A percentile compares a stretch with the other conserved stretches of the same genome.
Evolutionary conservation across 2,888 invertebrate species (phyloP).

Genomic region (Xestia rhomboidea): DNA sequence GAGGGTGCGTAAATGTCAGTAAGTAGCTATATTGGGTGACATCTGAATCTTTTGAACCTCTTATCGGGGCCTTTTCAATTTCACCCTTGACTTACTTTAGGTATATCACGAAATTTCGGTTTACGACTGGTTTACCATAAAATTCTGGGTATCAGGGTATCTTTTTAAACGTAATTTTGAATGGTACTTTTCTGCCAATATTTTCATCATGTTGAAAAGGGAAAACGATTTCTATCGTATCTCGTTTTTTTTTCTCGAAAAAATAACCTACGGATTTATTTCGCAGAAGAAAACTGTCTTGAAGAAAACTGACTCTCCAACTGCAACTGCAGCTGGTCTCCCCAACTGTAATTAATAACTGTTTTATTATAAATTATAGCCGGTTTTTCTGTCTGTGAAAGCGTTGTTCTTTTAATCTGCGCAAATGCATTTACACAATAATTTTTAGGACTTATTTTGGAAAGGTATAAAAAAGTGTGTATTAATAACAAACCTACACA

Average conservation of each 20-base stretch:
- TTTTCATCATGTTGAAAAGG: not conserved
- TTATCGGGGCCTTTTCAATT: not conserved
- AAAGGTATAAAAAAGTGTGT: no score
- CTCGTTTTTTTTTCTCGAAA: not conserved
- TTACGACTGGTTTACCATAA: not conserved
- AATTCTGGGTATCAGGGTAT: not conserved
- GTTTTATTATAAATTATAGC: no score
- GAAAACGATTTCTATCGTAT: not conserved
- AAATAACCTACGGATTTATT: not conserved
- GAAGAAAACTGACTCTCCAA: no score
- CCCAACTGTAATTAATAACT: no score
- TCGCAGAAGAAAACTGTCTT: not conserved
- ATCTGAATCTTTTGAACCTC: not conserved
- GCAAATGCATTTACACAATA: no score
- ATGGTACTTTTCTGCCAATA: constrained; percentile 1
- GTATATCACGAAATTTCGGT: not conserved
- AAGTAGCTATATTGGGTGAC: not conserved
- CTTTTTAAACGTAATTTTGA: not conserved
- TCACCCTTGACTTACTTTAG: constrained; percentile 1
- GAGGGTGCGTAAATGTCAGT: not conserved
- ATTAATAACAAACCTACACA: no score
- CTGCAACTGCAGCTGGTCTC: not conserved
- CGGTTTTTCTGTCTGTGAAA: not conserved
- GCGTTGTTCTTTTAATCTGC: not conserved
- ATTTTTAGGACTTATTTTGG: no score